A percentile compares a stretch with the other conserved stretches of the same genome.
Conservation (phyloP, 35 echinoderm and acorn worm species). For the Nesometra sesokonis region DNA sequence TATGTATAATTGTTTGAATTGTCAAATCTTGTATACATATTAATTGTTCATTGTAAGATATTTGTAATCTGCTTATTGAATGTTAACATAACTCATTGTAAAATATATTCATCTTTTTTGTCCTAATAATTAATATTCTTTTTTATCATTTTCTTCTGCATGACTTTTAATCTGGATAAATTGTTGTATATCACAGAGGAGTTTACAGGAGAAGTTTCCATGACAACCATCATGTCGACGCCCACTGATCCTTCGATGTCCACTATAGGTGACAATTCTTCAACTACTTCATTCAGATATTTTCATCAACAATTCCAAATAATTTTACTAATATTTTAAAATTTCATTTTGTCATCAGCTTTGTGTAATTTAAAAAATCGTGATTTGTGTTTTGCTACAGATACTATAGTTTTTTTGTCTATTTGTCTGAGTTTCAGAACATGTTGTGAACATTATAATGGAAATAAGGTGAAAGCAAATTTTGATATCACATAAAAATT, state of each 20-base stretch:
- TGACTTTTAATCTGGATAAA: background rate
- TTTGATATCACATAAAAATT: no score
- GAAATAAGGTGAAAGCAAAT: no score
- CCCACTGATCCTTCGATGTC: background rate
- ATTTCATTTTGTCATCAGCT: background rate
- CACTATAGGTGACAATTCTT: background rate
- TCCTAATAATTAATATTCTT: background rate
- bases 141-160: background rate
- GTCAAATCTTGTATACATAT: no score
- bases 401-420: background rate
- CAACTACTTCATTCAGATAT: background rate
- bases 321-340: background rate
- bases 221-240: background rate
- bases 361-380: background rate
- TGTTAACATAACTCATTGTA: no score
- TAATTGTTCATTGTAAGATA: no score
- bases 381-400: background rate
- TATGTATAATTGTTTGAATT: no score
- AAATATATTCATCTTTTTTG: no score
- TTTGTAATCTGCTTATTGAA: no score
- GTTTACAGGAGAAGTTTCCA: background rate
- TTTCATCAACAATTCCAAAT: background rate
- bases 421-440: no score
- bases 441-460: no score
- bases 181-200: background rate